Conservation (phyloP, 2,888 invertebrate species). For the Ellobium chinense region DNA sequence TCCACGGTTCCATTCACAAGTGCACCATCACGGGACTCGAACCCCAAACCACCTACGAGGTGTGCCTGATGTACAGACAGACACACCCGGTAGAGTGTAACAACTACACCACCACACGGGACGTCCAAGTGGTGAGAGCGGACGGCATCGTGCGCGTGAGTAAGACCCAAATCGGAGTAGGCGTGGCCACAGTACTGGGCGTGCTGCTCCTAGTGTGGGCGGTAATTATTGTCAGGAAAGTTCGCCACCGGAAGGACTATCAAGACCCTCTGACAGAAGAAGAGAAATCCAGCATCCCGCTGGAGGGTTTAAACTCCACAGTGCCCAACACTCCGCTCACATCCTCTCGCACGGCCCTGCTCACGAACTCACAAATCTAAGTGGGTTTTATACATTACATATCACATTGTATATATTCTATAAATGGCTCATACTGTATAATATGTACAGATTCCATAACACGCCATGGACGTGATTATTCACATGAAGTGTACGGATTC, state of each 20-base stretch:
- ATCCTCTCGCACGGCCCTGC: slow-evolving; percentile 73
- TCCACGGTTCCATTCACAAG: slow-evolving; percentile 69
- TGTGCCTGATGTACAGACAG: slow-evolving; percentile 78
- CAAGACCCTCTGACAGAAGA: slow-evolving; percentile 71
- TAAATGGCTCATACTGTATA: no score
- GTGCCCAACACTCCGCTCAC: slow-evolving; percentile 74
- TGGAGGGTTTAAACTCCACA: slow-evolving; percentile 76
- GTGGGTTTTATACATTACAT: no score
- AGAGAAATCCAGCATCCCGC: slow-evolving; percentile 77
- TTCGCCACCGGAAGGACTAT: slow-evolving; percentile 73
- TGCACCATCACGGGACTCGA: slow-evolving; percentile 78
- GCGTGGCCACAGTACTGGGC: slow-evolving; percentile 57
- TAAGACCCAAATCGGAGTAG: slow-evolving; percentile 65
- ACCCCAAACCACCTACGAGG: slow-evolving; percentile 78
- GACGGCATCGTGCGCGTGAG: slow-evolving; percentile 63
- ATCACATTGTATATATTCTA: no score
- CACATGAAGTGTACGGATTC: no score
- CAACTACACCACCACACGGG: slow-evolving; percentile 60
- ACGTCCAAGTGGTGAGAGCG: slow-evolving; percentile 44
- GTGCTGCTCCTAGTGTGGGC: slow-evolving; percentile 68
- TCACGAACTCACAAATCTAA: slow-evolving; percentile 57
- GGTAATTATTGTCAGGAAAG: slow-evolving; percentile 76
- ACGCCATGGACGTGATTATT: no score
- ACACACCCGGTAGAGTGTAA: slow-evolving; percentile 67
- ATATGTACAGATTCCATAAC: no score